Conservation (phyloP, 2,113 vertebrate species). For the Chaenogobius annularis region DNA sequence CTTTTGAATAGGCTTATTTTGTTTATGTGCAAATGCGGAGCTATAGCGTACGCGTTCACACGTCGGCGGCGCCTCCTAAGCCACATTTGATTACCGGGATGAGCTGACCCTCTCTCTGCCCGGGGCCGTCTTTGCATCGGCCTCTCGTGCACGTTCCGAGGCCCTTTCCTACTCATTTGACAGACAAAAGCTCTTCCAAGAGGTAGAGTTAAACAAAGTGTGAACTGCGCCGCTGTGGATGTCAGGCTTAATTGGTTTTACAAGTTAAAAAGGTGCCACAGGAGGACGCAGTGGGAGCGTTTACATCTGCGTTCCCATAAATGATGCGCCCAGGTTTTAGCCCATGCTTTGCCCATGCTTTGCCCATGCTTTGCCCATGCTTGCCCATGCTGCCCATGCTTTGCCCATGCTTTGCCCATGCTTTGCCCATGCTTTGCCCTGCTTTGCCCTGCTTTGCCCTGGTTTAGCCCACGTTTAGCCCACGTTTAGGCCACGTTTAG, state of each 20-base stretch:
- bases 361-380: no score
- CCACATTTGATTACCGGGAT: slow-evolving; percentile 78
- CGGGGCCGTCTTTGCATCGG: slow-evolving; percentile 60
- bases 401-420: no score
- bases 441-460: no score
- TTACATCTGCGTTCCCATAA: background rate
- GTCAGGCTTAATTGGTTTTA: background rate
- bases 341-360: no score
- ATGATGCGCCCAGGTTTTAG: no score
- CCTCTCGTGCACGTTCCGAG: slow-evolving; percentile 49
- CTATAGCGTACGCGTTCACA: slow-evolving; percentile 19
- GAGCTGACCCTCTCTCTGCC: slow-evolving; percentile 32
- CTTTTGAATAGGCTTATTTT: slow-evolving; percentile 37
- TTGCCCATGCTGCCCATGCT: no score
- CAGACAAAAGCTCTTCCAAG: slow-evolving; percentile 61
- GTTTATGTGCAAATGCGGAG: slow-evolving; percentile 54
- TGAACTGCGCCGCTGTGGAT: slow-evolving; percentile 2
- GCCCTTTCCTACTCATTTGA: slow-evolving; percentile 72
- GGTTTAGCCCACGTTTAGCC: no score
- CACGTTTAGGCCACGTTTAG: no score
- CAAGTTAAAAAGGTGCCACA: background rate
- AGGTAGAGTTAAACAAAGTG: background rate
- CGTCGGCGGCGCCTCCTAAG: slow-evolving; percentile 32
- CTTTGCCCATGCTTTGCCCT: no score
- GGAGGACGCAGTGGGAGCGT: background rate